Base-by-base conservation (phyloP, 1,140 invertebrate species). In the Mercenaria mercenaria region DNA sequence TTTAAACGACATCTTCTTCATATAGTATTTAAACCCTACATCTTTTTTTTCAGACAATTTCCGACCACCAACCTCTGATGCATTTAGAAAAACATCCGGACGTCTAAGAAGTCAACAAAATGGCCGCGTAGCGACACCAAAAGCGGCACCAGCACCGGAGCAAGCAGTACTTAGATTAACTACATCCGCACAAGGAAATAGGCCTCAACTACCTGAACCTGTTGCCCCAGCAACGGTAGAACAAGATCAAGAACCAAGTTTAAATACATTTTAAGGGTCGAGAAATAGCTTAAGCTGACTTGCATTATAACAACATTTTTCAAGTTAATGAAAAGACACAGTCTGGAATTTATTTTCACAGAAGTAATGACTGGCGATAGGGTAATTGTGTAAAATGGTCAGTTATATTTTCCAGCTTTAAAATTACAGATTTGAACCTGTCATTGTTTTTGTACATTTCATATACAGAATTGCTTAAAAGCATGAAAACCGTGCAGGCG, bases 141-240 rank as follows among this genome's bases (percentile, higher is more conserved):
- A 88, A 56, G 29, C 41, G 43, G 77, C 56, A 11, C 82, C 34
- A 32, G 32, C n/a, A 6, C 29, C 52, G n/a, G 84, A 85, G 26
- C 20, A 64, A n/a, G 41, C 76, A 6, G 74, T 81, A 43, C 81
- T 90, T 79, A 41, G 82, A 32, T 59, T 79, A 59, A 85, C 88
- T 15, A 90, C 37, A 43, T 85, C 88, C 43, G 88, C 82, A 10
- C 82, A 90, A 20, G 88, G 88, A 74, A 79, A 50, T 37, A 77
- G 85, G 2, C 26, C 32, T 56, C 43, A 84, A 56, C n/a, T 59
- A 76, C 67, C 79, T 23, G 72, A 41, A 79, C 76, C 82, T n/a
- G 81, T 79, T 83, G 81, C 59, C 82, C 82, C 88, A 18, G 88
- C 81, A 90, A 84, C 82, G 4, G 52, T 64, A 56, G 88, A 85